Conservation (phyloP, 1,140 invertebrate species). For the Dreissena rostriformis region DNA sequence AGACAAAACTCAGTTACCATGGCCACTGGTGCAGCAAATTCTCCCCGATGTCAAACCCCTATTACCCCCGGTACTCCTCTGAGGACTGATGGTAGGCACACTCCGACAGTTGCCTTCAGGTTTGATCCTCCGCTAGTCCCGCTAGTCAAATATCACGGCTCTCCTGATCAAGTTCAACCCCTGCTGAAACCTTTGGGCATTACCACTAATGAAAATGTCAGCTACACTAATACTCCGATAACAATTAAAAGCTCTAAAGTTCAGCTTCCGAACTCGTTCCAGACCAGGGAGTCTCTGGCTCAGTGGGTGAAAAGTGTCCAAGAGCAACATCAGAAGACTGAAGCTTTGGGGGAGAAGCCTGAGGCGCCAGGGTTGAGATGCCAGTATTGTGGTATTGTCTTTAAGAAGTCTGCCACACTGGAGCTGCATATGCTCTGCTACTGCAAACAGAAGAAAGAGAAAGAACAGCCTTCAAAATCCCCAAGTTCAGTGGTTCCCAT, state of each 20-base stretch:
- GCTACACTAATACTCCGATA: too few species aligned
- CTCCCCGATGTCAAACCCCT: neutral
- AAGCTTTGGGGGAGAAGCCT: too few species aligned
- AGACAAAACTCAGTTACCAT: conserved; percentile 45
- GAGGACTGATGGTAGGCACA: neutral
- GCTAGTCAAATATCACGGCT: neutral
- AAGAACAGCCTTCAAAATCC: neutral
- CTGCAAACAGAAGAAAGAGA: conserved; percentile 54
- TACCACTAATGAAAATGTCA: too few species aligned
- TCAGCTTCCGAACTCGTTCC: too few species aligned
- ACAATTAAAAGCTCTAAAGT: too few species aligned
- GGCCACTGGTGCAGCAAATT: conserved; percentile 2
- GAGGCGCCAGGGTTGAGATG: neutral
- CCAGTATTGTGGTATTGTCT: conserved; percentile 61
- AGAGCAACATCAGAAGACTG: too few species aligned
- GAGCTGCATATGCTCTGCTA: conserved; percentile 67
- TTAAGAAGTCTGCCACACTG: conserved; percentile 65
- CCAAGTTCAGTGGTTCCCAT: too few species aligned
- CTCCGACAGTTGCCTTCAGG: conserved; percentile 31
- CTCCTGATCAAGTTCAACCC: too few species aligned
- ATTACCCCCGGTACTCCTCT: neutral
- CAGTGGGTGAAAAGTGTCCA: too few species aligned
- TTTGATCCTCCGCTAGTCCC: conserved; percentile 14
- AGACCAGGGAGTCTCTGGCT: too few species aligned
- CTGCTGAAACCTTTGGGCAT: too few species aligned